Percentiles rank a stretch among this genome's conserved stretches.
These are phyloP conservation scores for Volucella bombylans DNA, from an alignment of 2,888 invertebrate genomes.

Conservation along the genomic window DNA sequence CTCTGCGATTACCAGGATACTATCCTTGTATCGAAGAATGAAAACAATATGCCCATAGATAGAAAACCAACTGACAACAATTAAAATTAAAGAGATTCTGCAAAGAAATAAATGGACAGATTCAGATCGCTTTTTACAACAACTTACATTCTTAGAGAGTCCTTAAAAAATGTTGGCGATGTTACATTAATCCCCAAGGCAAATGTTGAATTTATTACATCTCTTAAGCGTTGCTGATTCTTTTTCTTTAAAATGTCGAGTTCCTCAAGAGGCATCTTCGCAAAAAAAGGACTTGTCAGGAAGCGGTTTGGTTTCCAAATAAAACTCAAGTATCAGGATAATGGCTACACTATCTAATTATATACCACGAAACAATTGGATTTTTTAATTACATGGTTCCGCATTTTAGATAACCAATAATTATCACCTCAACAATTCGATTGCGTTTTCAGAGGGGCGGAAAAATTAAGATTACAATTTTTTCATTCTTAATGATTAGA, in stretches of 20 bases:
- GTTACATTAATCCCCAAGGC: slow-evolving; percentile 22
- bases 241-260: neutral
- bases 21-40: slow-evolving; percentile 11
- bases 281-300: neutral
- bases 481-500: neutral
- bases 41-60: slow-evolving; percentile 13
- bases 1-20: slow-evolving; percentile 33
- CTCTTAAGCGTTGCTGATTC: neutral
- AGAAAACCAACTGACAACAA: slow-evolving; percentile 17
- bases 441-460: neutral
- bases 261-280: slow-evolving; percentile 9
- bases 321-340: neutral
- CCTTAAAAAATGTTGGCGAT: slow-evolving; percentile 8
- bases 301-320: neutral
- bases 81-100: slow-evolving; percentile 22
- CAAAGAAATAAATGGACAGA: neutral
- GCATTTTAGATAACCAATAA: neutral
- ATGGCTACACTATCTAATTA: neutral
- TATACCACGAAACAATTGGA: neutral
- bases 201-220: neutral
- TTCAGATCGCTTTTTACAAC: no score
- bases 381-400: neutral
- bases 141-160: slow-evolving; percentile 14
- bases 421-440: neutral
- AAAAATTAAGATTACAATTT: neutral